Percentiles rank a stretch among this genome's conserved stretches.
These are phyloP conservation scores for Sitta europaea DNA, from an alignment of 2,113 vertebrate genomes.

Conservation along the genomic window DNA sequence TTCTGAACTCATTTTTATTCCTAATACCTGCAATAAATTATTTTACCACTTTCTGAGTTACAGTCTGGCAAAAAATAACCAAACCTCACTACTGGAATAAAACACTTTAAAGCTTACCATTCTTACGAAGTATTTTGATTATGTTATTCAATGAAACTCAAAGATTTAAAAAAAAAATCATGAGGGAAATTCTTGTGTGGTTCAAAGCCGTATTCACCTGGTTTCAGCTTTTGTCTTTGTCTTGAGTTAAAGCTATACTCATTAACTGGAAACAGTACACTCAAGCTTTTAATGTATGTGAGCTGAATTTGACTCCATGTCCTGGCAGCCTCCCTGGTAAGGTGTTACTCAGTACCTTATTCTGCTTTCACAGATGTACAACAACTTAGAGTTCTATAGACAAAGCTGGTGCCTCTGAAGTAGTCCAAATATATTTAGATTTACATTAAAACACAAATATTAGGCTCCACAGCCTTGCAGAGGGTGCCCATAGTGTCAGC, in stretches of 20 bases:
- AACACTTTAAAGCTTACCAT: constrained; percentile 57
- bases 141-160: constrained; percentile 55
- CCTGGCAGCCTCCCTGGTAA: background rate
- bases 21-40: constrained; percentile 55
- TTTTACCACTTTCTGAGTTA: constrained; percentile 43
- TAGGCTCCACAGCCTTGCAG: background rate
- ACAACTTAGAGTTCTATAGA: background rate
- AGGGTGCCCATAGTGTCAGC: background rate
- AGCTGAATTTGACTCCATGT: constrained; percentile 2
- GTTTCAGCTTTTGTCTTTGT: constrained; percentile 34
- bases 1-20: constrained; percentile 53
- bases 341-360: background rate
- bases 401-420: background rate
- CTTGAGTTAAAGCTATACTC: constrained; percentile 30
- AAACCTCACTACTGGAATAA: constrained; percentile 34
- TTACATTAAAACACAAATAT: background rate
- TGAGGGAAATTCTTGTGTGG: constrained; percentile 21
- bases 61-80: constrained; percentile 13
- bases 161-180: background rate
- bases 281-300: constrained; percentile 5
- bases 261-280: constrained; percentile 57
- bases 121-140: constrained; percentile 59
- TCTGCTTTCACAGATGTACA: constrained; percentile 10
- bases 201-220: constrained; percentile 44
- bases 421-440: background rate